A percentile compares a stretch with the other conserved stretches of the same genome.
phyloP scores from a whole-genome alignment of 2,888 invertebrate genomes.

The Leptopterna dolabrata region DNA sequence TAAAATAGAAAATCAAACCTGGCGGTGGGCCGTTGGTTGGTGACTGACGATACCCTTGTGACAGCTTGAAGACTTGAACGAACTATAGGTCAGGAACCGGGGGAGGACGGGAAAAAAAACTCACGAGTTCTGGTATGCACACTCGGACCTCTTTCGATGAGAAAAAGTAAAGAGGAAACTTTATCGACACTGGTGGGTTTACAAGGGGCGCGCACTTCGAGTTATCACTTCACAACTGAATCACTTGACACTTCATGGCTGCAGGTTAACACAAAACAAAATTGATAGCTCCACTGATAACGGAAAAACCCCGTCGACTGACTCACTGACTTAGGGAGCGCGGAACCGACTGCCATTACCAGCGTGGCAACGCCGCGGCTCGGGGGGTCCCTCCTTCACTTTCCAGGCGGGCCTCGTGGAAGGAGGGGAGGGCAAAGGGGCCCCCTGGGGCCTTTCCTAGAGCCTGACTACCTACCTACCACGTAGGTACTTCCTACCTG shows the following conservation, averaged over 20 bases:
- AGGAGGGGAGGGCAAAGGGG: neutral
- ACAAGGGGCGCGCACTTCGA: neutral
- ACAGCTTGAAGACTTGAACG: constrained; percentile 31
- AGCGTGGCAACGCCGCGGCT: constrained; percentile 25
- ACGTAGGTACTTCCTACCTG: neutral
- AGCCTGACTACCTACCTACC: neutral
- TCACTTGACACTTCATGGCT: neutral
- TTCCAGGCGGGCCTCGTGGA: neutral
- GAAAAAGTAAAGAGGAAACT: neutral
- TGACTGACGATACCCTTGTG: constrained; percentile 36
- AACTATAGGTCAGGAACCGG: constrained; percentile 30
- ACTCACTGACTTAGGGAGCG: constrained; percentile 26
- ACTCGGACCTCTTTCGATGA: neutral
- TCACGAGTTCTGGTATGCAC: neutral
- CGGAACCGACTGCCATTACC: constrained; percentile 38
- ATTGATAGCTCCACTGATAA: neutral
- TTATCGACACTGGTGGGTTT: neutral
- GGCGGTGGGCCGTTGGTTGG: constrained; percentile 46
- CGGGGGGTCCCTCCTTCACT: constrained; percentile 20
- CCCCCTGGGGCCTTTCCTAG: neutral
- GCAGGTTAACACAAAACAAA: neutral
- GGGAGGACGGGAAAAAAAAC: neutral
- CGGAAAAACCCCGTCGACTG: neutral
- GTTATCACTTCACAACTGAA: constrained; percentile 7
- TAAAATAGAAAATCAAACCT: neutral